phyloP scores from a whole-genome alignment of 2,888 invertebrate genomes.

The Cephus pulcher region DNA sequence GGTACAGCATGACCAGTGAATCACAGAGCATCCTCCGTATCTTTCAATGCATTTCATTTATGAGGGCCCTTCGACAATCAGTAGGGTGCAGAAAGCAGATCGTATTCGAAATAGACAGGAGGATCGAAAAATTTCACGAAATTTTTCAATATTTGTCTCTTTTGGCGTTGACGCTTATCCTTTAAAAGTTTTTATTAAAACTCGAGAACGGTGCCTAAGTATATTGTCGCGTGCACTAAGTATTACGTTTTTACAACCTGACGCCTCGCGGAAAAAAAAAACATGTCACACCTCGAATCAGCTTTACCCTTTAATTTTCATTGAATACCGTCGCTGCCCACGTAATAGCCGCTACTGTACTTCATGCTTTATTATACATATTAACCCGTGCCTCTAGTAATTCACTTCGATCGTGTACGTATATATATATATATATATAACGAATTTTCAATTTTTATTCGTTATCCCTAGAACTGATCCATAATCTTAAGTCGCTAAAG shows the following conservation, averaged over 20 bases:
- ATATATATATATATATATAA: slow-evolving; percentile 18
- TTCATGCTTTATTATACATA: background rate
- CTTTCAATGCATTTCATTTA: background rate
- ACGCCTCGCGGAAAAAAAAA: background rate
- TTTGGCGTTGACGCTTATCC: background rate
- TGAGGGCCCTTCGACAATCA: background rate
- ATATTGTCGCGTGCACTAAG: slow-evolving; percentile 44
- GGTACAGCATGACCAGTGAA: background rate
- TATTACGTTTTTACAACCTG: slow-evolving; percentile 32
- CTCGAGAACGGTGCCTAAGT: slow-evolving; percentile 8
- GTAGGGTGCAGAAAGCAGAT: background rate
- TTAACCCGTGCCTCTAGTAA: slow-evolving; percentile 14
- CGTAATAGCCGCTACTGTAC: background rate
- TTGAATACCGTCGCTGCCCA: background rate
- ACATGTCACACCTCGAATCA: background rate
- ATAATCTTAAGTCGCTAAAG: slow-evolving; percentile 13
- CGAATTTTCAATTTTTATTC: slow-evolving; percentile 1
- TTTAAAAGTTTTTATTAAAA: background rate
- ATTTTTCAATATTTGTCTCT: background rate
- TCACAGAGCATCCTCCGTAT: background rate
- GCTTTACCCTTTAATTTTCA: slow-evolving; percentile 4
- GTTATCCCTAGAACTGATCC: slow-evolving; percentile 11
- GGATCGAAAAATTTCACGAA: background rate
- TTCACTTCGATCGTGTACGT: slow-evolving; percentile 14
- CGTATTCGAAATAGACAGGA: background rate